Evolutionary conservation across 2,797 vertebrate genomes (phyloP), one percentile per base, ranked within the genome.

Genomic region (Eupleurogrammus muticus): DNA sequence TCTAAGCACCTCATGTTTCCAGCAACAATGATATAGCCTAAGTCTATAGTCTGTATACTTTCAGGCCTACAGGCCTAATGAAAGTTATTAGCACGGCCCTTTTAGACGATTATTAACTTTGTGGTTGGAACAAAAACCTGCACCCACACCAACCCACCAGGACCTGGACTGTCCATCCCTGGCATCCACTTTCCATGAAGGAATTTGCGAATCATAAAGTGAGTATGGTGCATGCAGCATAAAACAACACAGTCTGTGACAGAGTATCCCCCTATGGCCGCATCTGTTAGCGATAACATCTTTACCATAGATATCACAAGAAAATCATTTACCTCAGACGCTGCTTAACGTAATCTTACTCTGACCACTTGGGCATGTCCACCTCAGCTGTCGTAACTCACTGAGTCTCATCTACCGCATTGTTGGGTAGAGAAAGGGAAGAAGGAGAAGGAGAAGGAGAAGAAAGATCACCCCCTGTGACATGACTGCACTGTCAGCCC

Each of bases 211-310:
- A 38, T 12, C 61, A 38, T 35, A 56, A 8, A 61, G 49, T 73
- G 51, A 77, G 51, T 66, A 72, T 79, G 48, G 66, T 44, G 50
- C 62, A 72, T 1, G 58, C 17, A 64, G 20, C 1, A 1, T 65
- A 50, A 57, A 73, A 67, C 19, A 12, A 28, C 59, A 60, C 56
- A 34, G 65, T 67, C 54, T 76, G 61, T 74, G 63, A 85, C 62
- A 53, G 53, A 73, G 64, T 56, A 57, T 55, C 77, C 72, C 62
- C 57, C 14, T 5, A 17, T 6, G 1, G 54, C 32, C n/a, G 32
- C 28, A 59, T 77, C 72, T 70, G 72, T 72, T 77, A 75, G 76
- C 54, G 77, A 84, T 83, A 73, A 58, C 54, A 82, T 86, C 75
- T 70, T 62, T 36, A 56, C 38, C 52, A 83, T 62, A 73, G 71